Evolutionary conservation across 2,797 vertebrate species (phyloP), one percentile per base, ranked within the genome.

Genomic region (Tinamus major): DNA sequence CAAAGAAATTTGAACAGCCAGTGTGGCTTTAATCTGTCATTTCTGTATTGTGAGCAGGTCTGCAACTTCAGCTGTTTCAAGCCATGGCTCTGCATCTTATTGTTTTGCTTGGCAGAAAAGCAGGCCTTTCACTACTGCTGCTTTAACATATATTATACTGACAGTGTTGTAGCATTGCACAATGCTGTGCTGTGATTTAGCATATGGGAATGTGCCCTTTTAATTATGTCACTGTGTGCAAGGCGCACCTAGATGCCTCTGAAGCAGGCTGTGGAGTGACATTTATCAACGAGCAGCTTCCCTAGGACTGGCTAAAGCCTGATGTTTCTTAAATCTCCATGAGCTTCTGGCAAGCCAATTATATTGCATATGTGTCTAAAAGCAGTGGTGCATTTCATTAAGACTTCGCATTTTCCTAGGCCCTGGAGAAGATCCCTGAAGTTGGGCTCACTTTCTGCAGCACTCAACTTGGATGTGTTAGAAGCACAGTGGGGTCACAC

Each of bases 401-500:
- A 76, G 35, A 23, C 10, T 67, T 49, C 17, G 19, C 10, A 12
- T 65, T 81, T 87, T 79, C 33, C 64, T 64, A 71, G 41, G 33
- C 72, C 10, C 3, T 48, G 21, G 19, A 72, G 39, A 42, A 76
- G 61, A 85, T 19, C 12, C 21, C 6, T 59, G 17, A 61, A 79
- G 56, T 17, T 31, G 5, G 16, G 6, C 6, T 91, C 46, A 16
- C 4, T 13, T 89, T 76, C 58, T 82, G 39, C 23, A 77, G n/a
- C 20, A 9, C 26, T 24, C 35, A 77, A 13, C 3, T 10, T 35
- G 58, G 35, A 39, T 2, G 0, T 1, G 0, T 64, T 19, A 42
- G 29, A 62, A 63, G 8, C 4, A 6, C 3, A 16, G 53, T 8
- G 78, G 27, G 5, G 74, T 7, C 23, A 24, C 10, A 16, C 26